Base-by-base conservation (phyloP, 2,113 vertebrate genomes). In the Epinephelus cyanopodus region DNA sequence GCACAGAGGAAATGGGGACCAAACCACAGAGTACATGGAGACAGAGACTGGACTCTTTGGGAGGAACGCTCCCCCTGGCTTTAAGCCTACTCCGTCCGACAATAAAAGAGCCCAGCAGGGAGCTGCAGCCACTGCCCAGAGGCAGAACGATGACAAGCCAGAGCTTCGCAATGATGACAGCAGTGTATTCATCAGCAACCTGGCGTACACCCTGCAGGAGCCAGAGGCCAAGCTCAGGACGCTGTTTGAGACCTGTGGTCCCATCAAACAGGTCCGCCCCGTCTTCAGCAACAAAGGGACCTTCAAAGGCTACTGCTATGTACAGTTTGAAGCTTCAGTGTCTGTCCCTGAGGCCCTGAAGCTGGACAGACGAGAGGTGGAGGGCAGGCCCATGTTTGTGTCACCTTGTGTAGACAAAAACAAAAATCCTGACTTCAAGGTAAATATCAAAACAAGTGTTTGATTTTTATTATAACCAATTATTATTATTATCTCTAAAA, bases 341-440 rank as follows among this genome's bases (percentile, higher is more conserved):
- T 90, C 96, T 0, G 96, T 96, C 1, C 18, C 84, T 0, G 95
- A 96, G 62, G 98, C 98, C 0, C 94, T 99, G 71, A 92, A 93
- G 79, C 62, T 99, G 87, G 98, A 99, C 81, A 95, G 98, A 11
- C 94, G 86, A 23, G 92, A 91, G 0, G 90, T 99, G 57, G 97
- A 97, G 4, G 97, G 97, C 13, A 95, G 98, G 84, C 98, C 98
- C 0, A 98, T 99, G 97, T 99, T 98, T 79, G 98, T 99, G 8
- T 99, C 98, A 1, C 98, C 98, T 0, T 99, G 97, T 67, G 95
- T 99, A 3, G 98, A 99, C 91, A 99, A 99, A 94, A 97, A 92
- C 95, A 98, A 97, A 91, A 97, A 99, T 50, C 98, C 98, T 0
- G 96, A 98, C 48, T 98, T 99, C 1, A 99, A 99, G 98, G 98